Evolutionary conservation across 2,797 vertebrate genomes (phyloP).

Genomic region (Falco cherrug): DNA sequence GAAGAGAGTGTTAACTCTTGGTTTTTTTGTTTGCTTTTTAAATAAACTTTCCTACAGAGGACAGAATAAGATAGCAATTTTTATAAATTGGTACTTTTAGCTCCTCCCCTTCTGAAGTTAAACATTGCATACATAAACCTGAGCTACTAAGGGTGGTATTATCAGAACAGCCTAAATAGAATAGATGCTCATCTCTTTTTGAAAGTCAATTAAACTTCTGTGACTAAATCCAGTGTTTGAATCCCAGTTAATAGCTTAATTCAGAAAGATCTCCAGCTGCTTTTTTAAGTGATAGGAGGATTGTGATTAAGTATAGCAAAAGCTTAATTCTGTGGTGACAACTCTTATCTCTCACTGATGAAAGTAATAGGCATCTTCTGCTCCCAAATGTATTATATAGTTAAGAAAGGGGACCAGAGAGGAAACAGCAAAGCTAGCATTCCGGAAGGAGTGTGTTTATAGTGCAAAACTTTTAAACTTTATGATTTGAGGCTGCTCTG

Average conservation of each 20-base stretch:
- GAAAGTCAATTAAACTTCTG: slow-evolving; percentile 43
- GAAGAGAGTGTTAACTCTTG: background rate
- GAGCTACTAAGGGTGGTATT: background rate
- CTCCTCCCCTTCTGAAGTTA: background rate
- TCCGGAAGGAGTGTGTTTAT: background rate
- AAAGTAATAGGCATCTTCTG: background rate
- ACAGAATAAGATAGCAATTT: background rate
- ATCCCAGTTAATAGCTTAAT: background rate
- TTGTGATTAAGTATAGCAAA: slow-evolving; percentile 15
- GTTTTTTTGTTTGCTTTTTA: background rate
- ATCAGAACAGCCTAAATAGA: background rate
- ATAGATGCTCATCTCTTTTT: slow-evolving; percentile 14
- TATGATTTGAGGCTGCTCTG: background rate
- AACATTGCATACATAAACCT: background rate
- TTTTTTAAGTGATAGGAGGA: slow-evolving; percentile 31
- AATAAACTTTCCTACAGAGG: background rate
- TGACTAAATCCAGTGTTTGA: slow-evolving; percentile 14
- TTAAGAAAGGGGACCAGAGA: background rate
- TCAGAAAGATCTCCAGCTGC: slow-evolving; percentile 30
- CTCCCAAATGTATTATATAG: background rate
- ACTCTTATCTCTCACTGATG: background rate
- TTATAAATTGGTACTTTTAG: background rate
- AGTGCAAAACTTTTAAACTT: background rate
- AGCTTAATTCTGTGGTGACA: background rate
- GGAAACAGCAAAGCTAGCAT: background rate